Evolutionary conservation across 2,888 invertebrate species (phyloP), one percentile per base, ranked within the genome.

Genomic region (Epinotia brunnichana): DNA sequence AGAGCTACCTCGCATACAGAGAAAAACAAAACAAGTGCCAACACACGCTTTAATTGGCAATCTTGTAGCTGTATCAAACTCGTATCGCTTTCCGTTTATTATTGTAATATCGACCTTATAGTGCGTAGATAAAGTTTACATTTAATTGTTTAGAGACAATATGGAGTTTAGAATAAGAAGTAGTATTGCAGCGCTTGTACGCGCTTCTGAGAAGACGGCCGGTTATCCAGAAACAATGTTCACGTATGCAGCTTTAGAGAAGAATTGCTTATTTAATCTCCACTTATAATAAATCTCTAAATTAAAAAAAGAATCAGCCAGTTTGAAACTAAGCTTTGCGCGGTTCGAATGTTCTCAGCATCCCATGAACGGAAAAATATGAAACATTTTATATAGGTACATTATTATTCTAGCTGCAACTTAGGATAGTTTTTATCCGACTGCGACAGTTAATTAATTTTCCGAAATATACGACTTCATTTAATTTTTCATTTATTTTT

Each of bases 41-140:
- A 62, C 80, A 78, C 74, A 79, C 48, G 29, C 80, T 87, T 88
- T 88, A 89, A 89, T 88, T 88, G 88, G 88, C 87, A 81, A 66
- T 66, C 66, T 66, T 66, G 56, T 66, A 21, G 54, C 66, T 53
- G n/a, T 24, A 66, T 56, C 21, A 56, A 66, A 54, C 66, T 66
- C 66, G 54, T 66, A 66, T 66, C 66, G 41, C 66, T 78, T 79
- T 79, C 76, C 41, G 19, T 56, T 56, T 17, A 39, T 24, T 29
- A 3, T 9, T 10, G 21, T 15, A 41, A 39, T 54, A 64, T 3
- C 21, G 7, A 66, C 66, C 66, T 54, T 56, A 66, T 54, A 24
- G 21, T 10, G 56, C 10, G 4, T 15, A n/a, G 15, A 56, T 56
- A 66, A 66, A 41, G 66, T 66, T 66, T 24, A 41, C 11, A n/a